Percentiles rank a stretch among this genome's conserved stretches.
Evolutionary conservation across 2,797 vertebrate species (phyloP).

Genomic region (Myioborus miniatus): DNA sequence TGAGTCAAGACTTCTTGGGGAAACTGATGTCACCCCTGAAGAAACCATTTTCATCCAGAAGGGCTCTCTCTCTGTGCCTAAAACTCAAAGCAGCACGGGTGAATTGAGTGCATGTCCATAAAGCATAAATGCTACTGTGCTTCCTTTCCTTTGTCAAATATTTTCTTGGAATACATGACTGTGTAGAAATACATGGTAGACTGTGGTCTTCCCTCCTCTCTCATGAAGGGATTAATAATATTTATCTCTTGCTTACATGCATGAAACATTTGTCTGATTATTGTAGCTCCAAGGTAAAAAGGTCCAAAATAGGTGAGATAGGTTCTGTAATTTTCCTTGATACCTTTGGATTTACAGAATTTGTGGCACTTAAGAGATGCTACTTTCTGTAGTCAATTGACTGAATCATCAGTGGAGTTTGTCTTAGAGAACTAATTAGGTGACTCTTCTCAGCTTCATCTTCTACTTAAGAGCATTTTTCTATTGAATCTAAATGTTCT

Average conservation of each 20-base stretch:
- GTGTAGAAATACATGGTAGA: background rate
- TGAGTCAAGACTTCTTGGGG: background rate
- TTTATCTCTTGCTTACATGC: rapidly evolving
- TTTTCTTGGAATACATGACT: background rate
- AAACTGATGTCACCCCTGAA: background rate
- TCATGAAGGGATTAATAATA: background rate
- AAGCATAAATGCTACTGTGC: background rate
- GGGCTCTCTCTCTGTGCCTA: background rate
- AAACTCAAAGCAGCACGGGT: background rate
- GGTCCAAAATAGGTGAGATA: background rate
- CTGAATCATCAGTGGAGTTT: background rate
- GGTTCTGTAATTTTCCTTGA: background rate
- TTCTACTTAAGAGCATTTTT: background rate
- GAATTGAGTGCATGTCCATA: background rate
- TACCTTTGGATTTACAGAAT: background rate
- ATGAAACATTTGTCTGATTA: background rate
- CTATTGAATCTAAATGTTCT: background rate
- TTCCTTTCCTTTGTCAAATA: background rate
- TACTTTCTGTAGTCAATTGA: background rate
- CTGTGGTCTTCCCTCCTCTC: background rate
- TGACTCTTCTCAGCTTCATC: background rate
- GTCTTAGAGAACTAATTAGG: background rate
- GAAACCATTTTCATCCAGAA: background rate
- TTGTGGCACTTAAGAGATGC: background rate
- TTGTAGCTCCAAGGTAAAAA: background rate